Conservation (phyloP, 2,888 invertebrate genomes). For the Agriopis aurantiaria region DNA sequence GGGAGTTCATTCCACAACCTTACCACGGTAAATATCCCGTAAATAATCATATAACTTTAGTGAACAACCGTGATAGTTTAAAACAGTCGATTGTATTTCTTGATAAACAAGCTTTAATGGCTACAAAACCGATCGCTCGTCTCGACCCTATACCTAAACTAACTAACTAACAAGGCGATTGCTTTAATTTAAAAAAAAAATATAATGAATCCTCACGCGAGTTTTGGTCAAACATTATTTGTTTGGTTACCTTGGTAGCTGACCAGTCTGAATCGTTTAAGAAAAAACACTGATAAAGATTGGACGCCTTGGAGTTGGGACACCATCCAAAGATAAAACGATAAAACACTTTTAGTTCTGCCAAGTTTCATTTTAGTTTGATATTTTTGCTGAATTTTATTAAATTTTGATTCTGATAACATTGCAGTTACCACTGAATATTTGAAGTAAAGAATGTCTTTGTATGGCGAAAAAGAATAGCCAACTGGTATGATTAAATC, state of each 20-base stretch:
- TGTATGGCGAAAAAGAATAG: neutral
- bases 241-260: neutral
- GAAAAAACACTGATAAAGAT: neutral
- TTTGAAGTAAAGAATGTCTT: neutral
- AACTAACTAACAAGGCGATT: no score
- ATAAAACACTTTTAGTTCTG: conserved; percentile 66
- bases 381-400: conserved; percentile 65
- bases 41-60: no score
- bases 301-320: conserved; percentile 43
- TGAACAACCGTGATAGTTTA: no score
- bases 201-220: no score
- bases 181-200: no score
- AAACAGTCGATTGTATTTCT: no score
- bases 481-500: neutral
- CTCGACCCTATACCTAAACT: no score
- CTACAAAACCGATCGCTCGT: no score
- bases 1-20: no score
- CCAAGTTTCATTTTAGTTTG: conserved; percentile 63
- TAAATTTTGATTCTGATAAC: conserved; percentile 57
- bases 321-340: conserved; percentile 58
- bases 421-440: conserved; percentile 43
- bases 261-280: neutral
- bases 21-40: no score
- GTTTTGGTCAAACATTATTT: neutral
- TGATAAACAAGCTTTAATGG: no score